Evolutionary conservation across 2,113 vertebrate species (phyloP).

Genomic region (Lasiurus borealis): DNA sequence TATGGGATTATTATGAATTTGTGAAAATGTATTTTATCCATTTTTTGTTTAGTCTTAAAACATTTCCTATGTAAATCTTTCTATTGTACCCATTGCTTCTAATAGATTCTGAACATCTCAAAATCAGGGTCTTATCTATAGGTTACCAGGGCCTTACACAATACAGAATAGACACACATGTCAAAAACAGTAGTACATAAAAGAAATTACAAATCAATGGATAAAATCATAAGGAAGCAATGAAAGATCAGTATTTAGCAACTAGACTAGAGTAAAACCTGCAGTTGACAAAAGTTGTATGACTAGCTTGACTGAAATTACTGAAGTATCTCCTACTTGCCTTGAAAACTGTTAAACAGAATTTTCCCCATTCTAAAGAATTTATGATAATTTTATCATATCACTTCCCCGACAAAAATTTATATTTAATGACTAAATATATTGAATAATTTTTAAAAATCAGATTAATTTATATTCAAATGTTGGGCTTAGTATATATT

Average conservation of each 20-base stretch:
- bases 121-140: neutral
- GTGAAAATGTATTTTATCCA: neutral
- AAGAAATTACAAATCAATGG: neutral
- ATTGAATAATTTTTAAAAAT: neutral
- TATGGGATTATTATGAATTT: neutral
- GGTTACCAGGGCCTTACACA: neutral
- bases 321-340: neutral
- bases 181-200: neutral
- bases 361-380: neutral
- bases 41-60: neutral
- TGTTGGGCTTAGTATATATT: neutral
- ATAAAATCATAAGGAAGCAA: slow-evolving; percentile 5
- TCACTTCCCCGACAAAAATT: neutral
- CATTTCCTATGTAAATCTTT: neutral
- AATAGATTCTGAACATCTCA: neutral
- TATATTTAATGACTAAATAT: neutral
- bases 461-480: neutral
- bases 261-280: neutral
- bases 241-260: neutral
- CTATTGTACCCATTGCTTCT: neutral
- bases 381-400: neutral
- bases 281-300: neutral
- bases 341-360: neutral
- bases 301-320: neutral
- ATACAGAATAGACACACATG: neutral